A percentile compares a stretch with the other conserved stretches of the same genome.
Evolutionary conservation across 2,888 invertebrate genomes (phyloP).

Genomic region (Cheilosia variabilis): DNA sequence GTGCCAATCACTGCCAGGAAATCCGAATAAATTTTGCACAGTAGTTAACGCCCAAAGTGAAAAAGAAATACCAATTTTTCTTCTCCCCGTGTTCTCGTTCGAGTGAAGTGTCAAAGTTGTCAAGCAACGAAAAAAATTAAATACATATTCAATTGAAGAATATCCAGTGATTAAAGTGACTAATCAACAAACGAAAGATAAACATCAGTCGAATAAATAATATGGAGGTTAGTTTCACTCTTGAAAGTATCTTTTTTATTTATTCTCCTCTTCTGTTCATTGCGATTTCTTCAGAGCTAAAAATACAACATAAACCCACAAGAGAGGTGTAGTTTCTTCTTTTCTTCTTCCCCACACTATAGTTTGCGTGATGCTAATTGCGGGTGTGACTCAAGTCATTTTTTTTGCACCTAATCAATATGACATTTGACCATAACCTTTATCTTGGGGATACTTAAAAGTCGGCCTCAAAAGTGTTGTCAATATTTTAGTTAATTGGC

Average conservation of each 20-base stretch:
- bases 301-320: constrained; percentile 51
- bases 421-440: constrained; percentile 71
- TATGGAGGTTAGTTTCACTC: constrained; percentile 68
- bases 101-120: constrained; percentile 54
- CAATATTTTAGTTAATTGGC: constrained; percentile 33
- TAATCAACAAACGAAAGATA: constrained; percentile 46
- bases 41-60: constrained; percentile 65
- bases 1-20: constrained; percentile 53
- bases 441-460: constrained; percentile 46
- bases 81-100: constrained; percentile 30
- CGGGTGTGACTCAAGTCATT: constrained; percentile 68
- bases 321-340: constrained; percentile 21
- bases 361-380: constrained; percentile 43
- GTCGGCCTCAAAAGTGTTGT: constrained; percentile 28
- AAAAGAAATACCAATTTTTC: constrained; percentile 24
- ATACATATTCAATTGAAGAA: constrained; percentile 21
- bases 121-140: constrained; percentile 13
- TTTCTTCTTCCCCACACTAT: constrained; percentile 16
- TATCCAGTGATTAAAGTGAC: constrained; percentile 53
- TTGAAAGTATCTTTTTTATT: constrained; percentile 33
- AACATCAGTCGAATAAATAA: constrained; percentile 51
- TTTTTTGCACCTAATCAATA: constrained; percentile 67
- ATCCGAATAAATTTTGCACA: constrained; percentile 32
- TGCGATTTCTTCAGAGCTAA: constrained; percentile 49
- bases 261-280: constrained; percentile 2